A percentile compares a stretch with the other conserved stretches of the same genome.
Conservation (phyloP, 2,113 vertebrate genomes). For the Strix uralensis region DNA sequence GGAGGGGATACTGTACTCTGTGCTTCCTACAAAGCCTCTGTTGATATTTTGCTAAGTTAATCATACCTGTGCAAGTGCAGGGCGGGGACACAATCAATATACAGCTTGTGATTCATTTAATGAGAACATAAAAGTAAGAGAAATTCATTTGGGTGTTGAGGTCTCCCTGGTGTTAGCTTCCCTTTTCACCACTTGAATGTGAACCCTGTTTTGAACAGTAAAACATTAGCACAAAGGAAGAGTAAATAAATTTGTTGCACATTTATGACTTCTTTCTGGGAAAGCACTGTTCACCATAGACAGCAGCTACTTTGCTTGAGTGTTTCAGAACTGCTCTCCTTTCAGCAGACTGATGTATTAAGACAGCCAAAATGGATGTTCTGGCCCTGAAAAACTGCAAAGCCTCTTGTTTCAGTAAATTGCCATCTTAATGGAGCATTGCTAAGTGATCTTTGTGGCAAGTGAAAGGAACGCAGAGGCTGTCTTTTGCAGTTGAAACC, state of each 20-base stretch:
- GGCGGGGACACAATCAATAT: neutral
- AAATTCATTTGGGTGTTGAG: neutral
- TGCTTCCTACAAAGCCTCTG: neutral
- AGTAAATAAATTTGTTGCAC: neutral
- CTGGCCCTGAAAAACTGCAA: neutral
- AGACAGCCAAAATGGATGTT: neutral
- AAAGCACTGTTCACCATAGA: neutral
- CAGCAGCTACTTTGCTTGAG: neutral
- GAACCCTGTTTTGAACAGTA: neutral
- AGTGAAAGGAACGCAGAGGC: conserved; percentile 17
- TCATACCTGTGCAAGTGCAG: neutral
- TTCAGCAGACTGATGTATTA: neutral
- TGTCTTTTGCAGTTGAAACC: conserved; percentile 23
- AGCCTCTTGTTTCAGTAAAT: conserved; percentile 26
- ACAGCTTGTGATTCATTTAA: neutral
- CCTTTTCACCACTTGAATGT: neutral
- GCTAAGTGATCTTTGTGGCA: conserved; percentile 23
- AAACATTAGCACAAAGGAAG: neutral
- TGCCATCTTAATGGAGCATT: conserved; percentile 33
- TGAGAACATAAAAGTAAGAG: neutral
- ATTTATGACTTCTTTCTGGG: conserved; percentile 19
- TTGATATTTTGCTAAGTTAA: neutral
- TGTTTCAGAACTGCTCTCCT: neutral
- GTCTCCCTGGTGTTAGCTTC: neutral
- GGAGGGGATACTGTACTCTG: neutral